These are phyloP conservation scores for Bubo scandiacus DNA, from an alignment of 2,113 vertebrate species.

Conservation along the genomic window DNA sequence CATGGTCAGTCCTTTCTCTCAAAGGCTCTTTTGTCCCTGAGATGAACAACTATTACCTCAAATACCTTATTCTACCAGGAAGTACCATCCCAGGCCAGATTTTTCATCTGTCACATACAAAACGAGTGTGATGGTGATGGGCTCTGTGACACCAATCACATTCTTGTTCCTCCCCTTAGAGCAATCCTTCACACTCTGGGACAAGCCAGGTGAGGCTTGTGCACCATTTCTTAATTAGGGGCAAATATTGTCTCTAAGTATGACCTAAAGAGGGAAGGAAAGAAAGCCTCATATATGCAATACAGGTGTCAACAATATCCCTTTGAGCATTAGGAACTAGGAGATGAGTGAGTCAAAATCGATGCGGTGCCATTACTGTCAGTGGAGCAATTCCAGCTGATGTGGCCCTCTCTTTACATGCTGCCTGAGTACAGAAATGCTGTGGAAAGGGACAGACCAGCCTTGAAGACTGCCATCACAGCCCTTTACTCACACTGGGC, in stretches of 20 bases:
- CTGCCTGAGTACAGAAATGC: background rate
- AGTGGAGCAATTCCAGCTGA: background rate
- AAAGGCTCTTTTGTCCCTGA: fast-evolving
- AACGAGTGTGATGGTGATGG: background rate
- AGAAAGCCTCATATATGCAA: background rate
- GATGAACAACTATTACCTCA: background rate
- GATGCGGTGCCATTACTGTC: background rate
- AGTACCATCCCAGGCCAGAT: background rate
- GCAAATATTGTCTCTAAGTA: background rate
- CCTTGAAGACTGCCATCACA: background rate
- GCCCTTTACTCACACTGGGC: background rate
- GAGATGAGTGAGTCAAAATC: background rate
- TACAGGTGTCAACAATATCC: background rate
- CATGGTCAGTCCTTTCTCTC: background rate
- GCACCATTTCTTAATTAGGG: background rate
- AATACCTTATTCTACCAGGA: background rate
- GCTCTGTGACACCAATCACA: background rate
- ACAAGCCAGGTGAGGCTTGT: background rate
- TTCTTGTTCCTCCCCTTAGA: background rate
- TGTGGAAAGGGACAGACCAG: background rate
- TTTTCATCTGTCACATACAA: background rate
- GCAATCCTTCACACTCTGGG: background rate
- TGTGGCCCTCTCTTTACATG: background rate
- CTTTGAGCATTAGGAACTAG: background rate
- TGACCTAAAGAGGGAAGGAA: background rate